Base-by-base conservation (phyloP, 1,140 invertebrate species). In the Eciton burchellii region DNA sequence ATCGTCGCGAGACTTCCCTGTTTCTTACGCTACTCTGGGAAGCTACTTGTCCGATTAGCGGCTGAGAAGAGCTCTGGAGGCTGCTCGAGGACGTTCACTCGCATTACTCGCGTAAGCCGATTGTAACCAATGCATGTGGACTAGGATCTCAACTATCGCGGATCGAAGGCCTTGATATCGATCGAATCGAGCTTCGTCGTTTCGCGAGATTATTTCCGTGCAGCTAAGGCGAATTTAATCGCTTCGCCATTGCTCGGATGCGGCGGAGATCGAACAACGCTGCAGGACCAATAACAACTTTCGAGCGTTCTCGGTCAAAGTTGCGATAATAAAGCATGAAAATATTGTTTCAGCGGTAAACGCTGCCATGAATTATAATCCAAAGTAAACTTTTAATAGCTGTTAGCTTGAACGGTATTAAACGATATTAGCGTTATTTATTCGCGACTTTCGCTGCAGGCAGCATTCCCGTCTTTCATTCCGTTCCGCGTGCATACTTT, bases 281-380 rank as follows among this genome's bases (percentile, higher is more conserved):
- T 79, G 24, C 62, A 57, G n/a, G n/a, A 12, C 52, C 74, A 70
- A 68, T 79, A 79, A 68, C 65, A 49, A 79, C 24, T 57, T 54
- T 77, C 26, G 21, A n/a, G 14, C 45, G 60, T 45, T 62, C 43
- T 49, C 45, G 19, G 21, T 57, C 68, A 35, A 79, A 68, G 16
- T 70, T 70, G n/a, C 41, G 41, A 57, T 77, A 79, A 35, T 66
- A 79, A 56, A 79, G 12, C 65, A 3, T 6, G 29, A 49, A 77
- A 77, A 45, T 79, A 70, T 70, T 43, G 12, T 56, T 77, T 77
- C 12, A 29, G 12, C 29, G 12, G 21, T 70, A 56, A 79, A 56
- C 29, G 62, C 62, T 6, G 24, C 1, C 43, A 19, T 29, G 24
- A 59, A 41, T 19, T 9, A 76, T 21, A 35, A 68, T n/a, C 45